These are phyloP conservation scores for Alitta virens DNA, from an alignment of 2,888 invertebrate genomes.

Conservation along the genomic window DNA sequence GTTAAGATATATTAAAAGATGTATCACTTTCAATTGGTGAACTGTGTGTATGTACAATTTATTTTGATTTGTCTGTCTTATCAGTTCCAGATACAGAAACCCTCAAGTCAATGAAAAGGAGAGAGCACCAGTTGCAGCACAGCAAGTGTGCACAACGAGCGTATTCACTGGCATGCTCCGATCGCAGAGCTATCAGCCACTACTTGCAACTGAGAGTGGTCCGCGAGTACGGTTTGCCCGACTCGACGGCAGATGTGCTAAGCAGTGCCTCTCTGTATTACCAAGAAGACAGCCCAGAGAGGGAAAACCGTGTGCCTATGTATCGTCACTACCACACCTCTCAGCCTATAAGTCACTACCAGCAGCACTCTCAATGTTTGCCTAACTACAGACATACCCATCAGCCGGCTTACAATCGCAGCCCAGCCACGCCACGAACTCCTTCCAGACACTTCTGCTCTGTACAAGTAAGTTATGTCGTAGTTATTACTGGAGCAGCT, in stretches of 20 bases:
- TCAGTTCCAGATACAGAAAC: conserved; percentile 75
- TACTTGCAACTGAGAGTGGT: conserved; percentile 79
- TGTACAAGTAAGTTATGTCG: conserved; percentile 36
- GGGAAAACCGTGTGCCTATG: conserved; percentile 1
- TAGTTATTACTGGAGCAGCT: too few species aligned
- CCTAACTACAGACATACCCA: conserved; percentile 16
- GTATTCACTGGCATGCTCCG: conserved; percentile 67
- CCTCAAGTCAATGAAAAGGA: conserved; percentile 76
- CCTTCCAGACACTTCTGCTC: conserved; percentile 53
- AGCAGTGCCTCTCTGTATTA: conserved; percentile 22
- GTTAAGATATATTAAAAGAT: too few species aligned
- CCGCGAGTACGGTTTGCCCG: conserved; percentile 90
- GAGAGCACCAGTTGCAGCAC: conserved; percentile 79
- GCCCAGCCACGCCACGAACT: conserved; percentile 2
- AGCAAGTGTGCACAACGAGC: conserved; percentile 72
- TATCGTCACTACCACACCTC: conserved; percentile 6
- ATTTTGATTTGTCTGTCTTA: conserved; percentile 1
- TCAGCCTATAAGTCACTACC: background rate
- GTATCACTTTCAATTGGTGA: too few species aligned
- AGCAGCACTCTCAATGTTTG: background rate
- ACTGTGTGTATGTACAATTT: too few species aligned
- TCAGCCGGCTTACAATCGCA: conserved; percentile 9
- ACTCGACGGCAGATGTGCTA: conserved; percentile 77
- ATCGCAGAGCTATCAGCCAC: conserved; percentile 73
- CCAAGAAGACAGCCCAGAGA: conserved; percentile 9